Evolutionary conservation across 2,888 invertebrate genomes (phyloP).

Genomic region (Arctia plantaginis): DNA sequence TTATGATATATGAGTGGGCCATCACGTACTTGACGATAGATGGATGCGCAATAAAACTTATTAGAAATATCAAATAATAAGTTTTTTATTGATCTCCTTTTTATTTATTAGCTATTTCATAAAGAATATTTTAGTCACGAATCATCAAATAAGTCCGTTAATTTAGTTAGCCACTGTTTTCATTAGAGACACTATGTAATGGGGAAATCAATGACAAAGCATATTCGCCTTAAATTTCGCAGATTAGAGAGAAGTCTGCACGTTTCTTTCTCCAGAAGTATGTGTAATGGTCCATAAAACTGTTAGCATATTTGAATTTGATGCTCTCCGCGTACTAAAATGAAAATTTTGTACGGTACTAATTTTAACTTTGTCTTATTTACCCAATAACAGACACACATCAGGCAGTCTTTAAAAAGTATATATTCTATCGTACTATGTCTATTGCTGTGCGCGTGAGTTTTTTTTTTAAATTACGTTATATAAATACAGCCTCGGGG

Average conservation of each 20-base stretch:
- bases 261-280: neutral
- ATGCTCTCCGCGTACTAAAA: neutral
- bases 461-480: neutral
- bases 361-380: neutral
- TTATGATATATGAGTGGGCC: neutral
- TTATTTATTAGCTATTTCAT: neutral
- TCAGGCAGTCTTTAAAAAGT: neutral
- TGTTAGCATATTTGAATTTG: neutral
- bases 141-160: neutral
- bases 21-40: neutral
- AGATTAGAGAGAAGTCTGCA: neutral
- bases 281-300: neutral
- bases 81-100: neutral
- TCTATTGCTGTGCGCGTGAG: neutral
- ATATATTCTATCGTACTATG: neutral
- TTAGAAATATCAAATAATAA: neutral
- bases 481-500: too few relatives aligned
- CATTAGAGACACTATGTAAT: neutral
- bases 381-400: too few relatives aligned
- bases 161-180: neutral
- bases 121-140: neutral
- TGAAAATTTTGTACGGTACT: neutral
- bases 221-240: neutral
- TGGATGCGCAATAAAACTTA: neutral
- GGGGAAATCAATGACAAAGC: neutral